Conservation (phyloP, 2,888 invertebrate species). For the Thecocarcelia acutangulata region DNA sequence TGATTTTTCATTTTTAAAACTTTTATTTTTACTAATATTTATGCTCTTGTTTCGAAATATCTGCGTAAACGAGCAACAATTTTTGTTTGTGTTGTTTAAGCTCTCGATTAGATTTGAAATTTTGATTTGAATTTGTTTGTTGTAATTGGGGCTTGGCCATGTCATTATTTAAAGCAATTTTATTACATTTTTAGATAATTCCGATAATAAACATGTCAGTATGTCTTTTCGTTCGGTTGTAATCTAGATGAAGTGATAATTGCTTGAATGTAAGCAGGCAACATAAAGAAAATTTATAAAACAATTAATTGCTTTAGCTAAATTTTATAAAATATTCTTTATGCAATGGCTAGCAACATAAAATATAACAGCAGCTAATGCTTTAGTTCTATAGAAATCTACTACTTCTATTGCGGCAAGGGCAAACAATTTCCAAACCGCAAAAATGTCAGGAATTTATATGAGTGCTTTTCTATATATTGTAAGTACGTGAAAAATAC, state of each 20-base stretch:
- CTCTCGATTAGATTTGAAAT: conserved; percentile 3
- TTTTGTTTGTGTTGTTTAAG: background rate
- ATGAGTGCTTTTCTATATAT: no score
- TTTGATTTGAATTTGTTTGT: conserved; percentile 3
- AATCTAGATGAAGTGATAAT: conserved; percentile 64
- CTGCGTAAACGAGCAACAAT: conserved; percentile 19
- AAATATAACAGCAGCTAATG: no score
- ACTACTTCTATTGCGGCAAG: no score
- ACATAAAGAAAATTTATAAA: background rate
- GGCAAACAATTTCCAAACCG: no score
- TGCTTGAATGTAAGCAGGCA: conserved; percentile 28
- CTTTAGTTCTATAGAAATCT: no score
- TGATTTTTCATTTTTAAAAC: conserved; percentile 35
- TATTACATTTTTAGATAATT: conserved; percentile 59
- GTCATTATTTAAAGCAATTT: conserved; percentile 49
- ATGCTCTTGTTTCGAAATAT: conserved; percentile 28
- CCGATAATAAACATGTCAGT: conserved; percentile 64
- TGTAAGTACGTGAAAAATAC: no score
- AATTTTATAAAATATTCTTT: no score
- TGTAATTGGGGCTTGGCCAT: conserved; percentile 43
- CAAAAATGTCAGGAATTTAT: no score
- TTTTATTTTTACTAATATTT: background rate
- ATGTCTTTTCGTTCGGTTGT: conserved; percentile 44
- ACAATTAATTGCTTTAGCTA: no score
- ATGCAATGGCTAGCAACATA: no score